Evolutionary conservation across 2,888 invertebrate genomes (phyloP).

Genomic region (Eilema griseolum): DNA sequence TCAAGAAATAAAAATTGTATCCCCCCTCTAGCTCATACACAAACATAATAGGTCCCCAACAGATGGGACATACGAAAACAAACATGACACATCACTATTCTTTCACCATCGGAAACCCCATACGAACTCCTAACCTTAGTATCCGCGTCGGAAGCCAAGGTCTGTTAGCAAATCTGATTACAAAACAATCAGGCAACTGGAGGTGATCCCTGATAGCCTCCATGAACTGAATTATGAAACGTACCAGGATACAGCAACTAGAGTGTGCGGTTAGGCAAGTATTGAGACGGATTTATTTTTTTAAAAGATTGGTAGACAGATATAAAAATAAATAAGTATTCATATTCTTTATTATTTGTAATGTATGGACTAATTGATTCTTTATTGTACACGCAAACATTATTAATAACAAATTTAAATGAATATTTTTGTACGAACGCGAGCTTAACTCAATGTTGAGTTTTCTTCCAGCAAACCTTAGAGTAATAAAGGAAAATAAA

Average conservation of each 20-base stretch:
- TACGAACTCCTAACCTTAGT: constrained; percentile 6
- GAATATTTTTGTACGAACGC: too few species aligned
- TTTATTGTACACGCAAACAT: too few species aligned
- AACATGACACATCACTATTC: neutral
- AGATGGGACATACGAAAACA: neutral
- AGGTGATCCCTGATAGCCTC: constrained; percentile 68
- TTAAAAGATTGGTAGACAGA: too few species aligned
- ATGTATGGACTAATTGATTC: too few species aligned
- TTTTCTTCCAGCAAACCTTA: too few species aligned
- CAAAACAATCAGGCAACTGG: constrained; percentile 46
- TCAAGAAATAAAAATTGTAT: too few species aligned
- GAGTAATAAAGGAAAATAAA: too few species aligned
- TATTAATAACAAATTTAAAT: too few species aligned
- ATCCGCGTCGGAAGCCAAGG: constrained; percentile 28
- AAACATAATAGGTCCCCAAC: neutral
- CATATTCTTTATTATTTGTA: too few species aligned
- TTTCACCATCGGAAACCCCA: constrained; percentile 24
- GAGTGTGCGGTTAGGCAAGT: constrained; percentile 37
- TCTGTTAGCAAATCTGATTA: constrained; percentile 35
- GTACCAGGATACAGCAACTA: constrained; percentile 68
- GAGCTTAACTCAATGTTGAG: too few species aligned
- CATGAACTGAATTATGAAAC: constrained; percentile 80
- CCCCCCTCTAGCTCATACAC: too few species aligned
- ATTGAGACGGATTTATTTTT: constrained; percentile 62
- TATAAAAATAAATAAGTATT: too few species aligned